Evolutionary conservation across 2,113 vertebrate genomes (phyloP).

Genomic region (Erpornis zantholeuca): DNA sequence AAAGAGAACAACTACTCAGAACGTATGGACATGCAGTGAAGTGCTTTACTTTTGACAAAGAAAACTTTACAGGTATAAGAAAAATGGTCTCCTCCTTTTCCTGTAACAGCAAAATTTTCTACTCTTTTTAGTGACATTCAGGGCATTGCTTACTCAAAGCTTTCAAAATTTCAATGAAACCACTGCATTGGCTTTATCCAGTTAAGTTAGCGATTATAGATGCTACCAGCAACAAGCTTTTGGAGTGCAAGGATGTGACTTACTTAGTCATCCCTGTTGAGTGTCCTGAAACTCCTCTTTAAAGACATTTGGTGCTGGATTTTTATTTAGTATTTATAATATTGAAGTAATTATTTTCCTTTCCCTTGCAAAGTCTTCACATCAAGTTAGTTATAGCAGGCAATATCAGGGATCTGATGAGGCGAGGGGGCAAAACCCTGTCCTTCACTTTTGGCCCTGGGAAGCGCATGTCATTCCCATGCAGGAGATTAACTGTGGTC

Average conservation of each 20-base stretch:
- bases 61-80: neutral
- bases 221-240: neutral
- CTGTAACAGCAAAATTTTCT: neutral
- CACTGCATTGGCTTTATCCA: neutral
- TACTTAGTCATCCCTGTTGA: neutral
- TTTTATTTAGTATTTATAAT: neutral
- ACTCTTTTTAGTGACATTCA: neutral
- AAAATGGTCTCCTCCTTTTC: neutral
- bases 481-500: neutral
- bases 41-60: neutral
- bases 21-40: neutral
- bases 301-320: neutral
- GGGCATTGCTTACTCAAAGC: neutral
- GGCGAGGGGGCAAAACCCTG: neutral
- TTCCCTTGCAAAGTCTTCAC: slow-evolving; percentile 16
- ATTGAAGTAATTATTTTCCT: neutral
- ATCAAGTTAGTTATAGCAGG: neutral
- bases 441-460: neutral
- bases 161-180: neutral
- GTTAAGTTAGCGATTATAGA: neutral
- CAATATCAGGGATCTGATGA: neutral
- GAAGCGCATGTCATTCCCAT: neutral
- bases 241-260: neutral
- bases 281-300: neutral
- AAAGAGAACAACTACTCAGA: neutral